Evolutionary conservation across 1,140 invertebrate species (phyloP).

Genomic region (Drosophila nannoptera): DNA sequence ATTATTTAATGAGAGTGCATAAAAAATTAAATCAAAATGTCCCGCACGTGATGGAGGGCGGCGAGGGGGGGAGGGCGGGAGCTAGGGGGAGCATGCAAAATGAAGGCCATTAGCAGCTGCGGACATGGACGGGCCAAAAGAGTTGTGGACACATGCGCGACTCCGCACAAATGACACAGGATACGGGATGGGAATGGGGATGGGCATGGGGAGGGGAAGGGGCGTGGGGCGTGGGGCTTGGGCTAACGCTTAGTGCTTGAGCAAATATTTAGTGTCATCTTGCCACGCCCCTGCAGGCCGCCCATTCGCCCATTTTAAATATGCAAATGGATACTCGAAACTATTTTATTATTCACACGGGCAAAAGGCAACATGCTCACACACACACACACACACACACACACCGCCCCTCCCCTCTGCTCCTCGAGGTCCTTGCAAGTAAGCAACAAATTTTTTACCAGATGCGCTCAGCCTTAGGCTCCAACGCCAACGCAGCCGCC

Average conservation of each 20-base stretch:
- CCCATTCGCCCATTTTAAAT: constrained; percentile 34
- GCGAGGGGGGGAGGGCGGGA: neutral
- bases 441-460: constrained; percentile 42
- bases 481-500: neutral
- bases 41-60: constrained; percentile 16
- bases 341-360: constrained; percentile 53
- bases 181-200: neutral
- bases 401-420: constrained; percentile 1
- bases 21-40: constrained; percentile 51
- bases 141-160: constrained; percentile 9
- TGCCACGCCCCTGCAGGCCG: constrained; percentile 3
- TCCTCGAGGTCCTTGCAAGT: constrained; percentile 4
- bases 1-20: constrained; percentile 50
- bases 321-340: constrained; percentile 50
- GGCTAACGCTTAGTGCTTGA: constrained; percentile 30
- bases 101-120: constrained; percentile 31
- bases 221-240: neutral
- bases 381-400: constrained; percentile 4
- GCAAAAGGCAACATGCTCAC: constrained; percentile 31
- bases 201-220: neutral
- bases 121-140: constrained; percentile 17
- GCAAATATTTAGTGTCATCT: constrained; percentile 45
- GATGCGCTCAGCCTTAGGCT: constrained; percentile 30
- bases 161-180: neutral
- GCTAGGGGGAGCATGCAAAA: neutral